Conservation (phyloP, 1,140 invertebrate species). For the Zophobas morio region DNA sequence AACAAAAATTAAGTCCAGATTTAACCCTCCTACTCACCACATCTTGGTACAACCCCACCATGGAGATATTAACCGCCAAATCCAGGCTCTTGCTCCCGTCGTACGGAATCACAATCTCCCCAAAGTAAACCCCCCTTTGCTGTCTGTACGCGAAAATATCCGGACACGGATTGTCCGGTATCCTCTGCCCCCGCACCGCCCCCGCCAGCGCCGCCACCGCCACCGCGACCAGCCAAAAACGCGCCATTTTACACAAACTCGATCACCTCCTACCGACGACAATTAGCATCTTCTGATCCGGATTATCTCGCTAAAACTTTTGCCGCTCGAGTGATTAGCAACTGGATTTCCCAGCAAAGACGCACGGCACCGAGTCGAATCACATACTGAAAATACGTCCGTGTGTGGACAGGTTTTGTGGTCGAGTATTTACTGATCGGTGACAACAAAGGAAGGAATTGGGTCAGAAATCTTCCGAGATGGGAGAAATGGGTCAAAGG, state of each 20-base stretch:
- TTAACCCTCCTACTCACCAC: too few relatives aligned
- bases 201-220: not conserved
- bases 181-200: slow-evolving; percentile 15
- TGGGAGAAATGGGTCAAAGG: too few relatives aligned
- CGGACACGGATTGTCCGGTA: slow-evolving; percentile 56
- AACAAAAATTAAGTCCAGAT: too few relatives aligned
- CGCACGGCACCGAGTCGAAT: not conserved
- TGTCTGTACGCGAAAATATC: slow-evolving; percentile 52
- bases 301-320: too few relatives aligned
- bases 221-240: not conserved
- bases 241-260: not conserved
- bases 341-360: slow-evolving; percentile 3
- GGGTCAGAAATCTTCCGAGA: too few relatives aligned
- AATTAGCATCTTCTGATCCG: not conserved
- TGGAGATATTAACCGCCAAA: slow-evolving; percentile 56
- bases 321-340: not conserved
- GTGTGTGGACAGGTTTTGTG: too few relatives aligned
- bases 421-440: too few relatives aligned
- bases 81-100: slow-evolving; percentile 52
- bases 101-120: slow-evolving; percentile 53
- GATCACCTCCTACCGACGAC: not conserved
- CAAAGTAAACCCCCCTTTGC: slow-evolving; percentile 48
- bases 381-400: not conserved
- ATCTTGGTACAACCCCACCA: slow-evolving; percentile 51
- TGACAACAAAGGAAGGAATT: too few relatives aligned